A percentile compares a stretch with the other conserved stretches of the same genome.
Conservation (phyloP, 2,113 vertebrate genomes). For the Neodontobutis hainanensis region DNA sequence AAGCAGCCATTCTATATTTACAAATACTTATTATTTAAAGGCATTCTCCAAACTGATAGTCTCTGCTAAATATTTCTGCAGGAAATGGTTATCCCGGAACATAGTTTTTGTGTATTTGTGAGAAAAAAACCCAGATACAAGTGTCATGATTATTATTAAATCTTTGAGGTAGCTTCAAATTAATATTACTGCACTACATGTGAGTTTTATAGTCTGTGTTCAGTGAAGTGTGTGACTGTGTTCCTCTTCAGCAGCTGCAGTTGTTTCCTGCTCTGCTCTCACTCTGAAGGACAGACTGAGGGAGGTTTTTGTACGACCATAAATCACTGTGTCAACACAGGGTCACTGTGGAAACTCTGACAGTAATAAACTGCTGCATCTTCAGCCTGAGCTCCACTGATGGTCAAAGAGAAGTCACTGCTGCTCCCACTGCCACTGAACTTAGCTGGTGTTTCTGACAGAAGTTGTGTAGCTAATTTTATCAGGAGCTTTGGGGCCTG, state of each 20-base stretch:
- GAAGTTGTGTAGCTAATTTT: not conserved
- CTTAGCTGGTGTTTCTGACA: slow-evolving; percentile 32
- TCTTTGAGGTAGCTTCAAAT: too few species aligned
- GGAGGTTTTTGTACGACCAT: slow-evolving; percentile 60
- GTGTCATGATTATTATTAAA: too few species aligned
- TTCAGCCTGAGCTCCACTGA: slow-evolving; percentile 47
- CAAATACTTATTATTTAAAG: too few species aligned
- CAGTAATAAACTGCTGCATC: slow-evolving; percentile 64
- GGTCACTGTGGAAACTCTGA: not conserved
- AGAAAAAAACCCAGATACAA: too few species aligned
- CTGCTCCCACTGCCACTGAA: slow-evolving; percentile 63
- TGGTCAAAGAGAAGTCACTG: slow-evolving; percentile 59
- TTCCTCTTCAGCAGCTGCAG: slow-evolving; percentile 9
- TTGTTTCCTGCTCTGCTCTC: slow-evolving; percentile 15
- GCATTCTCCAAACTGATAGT: too few species aligned
- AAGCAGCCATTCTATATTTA: too few species aligned
- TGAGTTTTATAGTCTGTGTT: too few species aligned
- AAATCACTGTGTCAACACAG: slow-evolving; percentile 58
- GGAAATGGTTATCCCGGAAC: too few species aligned
- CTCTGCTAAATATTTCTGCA: too few species aligned
- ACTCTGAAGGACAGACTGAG: slow-evolving; percentile 18
- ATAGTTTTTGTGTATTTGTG: too few species aligned
- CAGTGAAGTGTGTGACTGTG: not conserved
- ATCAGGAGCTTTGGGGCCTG: slow-evolving; percentile 63
- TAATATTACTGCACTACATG: too few species aligned